Percentiles rank a stretch among this genome's conserved stretches.
These are phyloP conservation scores for Tapera naevia DNA, from an alignment of 2,797 vertebrate genomes.

Conservation along the genomic window DNA sequence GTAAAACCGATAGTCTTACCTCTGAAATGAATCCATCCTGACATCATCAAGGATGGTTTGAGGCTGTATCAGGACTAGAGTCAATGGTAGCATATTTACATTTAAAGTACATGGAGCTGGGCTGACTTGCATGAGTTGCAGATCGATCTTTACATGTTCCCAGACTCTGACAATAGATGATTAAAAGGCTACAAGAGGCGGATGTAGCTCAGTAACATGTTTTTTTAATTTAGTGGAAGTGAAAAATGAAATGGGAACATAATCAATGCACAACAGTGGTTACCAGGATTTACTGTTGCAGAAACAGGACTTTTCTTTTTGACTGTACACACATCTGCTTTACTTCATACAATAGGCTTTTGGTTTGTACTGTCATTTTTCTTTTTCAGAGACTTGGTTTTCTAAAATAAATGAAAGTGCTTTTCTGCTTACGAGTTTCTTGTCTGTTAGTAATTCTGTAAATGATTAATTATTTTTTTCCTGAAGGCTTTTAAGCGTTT, in stretches of 20 bases:
- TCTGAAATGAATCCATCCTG: not conserved
- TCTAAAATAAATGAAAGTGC: constrained; percentile 30
- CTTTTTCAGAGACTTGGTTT: not conserved
- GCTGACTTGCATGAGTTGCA: not conserved
- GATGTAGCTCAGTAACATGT: not conserved
- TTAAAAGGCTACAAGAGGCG: not conserved
- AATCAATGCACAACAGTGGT: not conserved
- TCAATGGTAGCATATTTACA: not conserved
- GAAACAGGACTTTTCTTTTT: constrained; percentile 22
- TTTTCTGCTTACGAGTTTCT: not conserved
- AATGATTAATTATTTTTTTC: constrained; percentile 39
- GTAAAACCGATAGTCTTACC: not conserved
- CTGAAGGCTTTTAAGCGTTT: constrained; percentile 51
- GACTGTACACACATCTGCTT: not conserved
- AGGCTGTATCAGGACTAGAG: not conserved
- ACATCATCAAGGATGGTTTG: not conserved
- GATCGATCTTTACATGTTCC: not conserved
- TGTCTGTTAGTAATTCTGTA: not conserved
- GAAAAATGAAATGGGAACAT: not conserved
- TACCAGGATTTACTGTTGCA: constrained; percentile 21
- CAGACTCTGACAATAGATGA: not conserved
- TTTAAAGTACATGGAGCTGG: not conserved
- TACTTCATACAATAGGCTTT: not conserved
- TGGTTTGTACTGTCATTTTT: not conserved
- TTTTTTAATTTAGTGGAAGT: constrained; percentile 8